Evolutionary conservation across 1,140 invertebrate species (phyloP).

Genomic region (Nasonia longicornis): DNA sequence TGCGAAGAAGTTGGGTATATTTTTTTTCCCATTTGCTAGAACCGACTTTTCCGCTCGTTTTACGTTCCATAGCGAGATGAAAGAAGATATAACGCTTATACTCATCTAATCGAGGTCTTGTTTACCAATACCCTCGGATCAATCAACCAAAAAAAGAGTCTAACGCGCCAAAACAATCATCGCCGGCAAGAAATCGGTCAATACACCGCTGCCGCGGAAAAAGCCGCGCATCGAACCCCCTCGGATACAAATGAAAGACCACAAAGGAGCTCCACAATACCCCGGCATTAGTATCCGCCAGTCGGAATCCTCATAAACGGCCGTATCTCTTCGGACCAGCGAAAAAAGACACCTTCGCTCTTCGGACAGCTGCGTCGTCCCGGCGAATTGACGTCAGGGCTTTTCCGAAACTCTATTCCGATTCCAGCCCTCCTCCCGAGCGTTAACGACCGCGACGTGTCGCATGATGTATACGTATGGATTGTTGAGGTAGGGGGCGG

Average conservation of each 20-base stretch:
- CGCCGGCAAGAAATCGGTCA: no score
- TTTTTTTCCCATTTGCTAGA: neutral
- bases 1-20: neutral
- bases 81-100: neutral
- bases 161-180: neutral
- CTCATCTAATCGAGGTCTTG: neutral
- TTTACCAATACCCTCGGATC: neutral
- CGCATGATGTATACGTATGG: neutral
- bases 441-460: neutral
- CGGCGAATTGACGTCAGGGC: neutral
- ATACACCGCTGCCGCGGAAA: no score
- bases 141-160: neutral
- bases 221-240: neutral
- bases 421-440: neutral
- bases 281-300: neutral
- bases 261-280: no score
- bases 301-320: neutral
- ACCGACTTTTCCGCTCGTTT: no score
- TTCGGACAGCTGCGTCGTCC: neutral
- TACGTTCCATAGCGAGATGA: no score
- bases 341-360: neutral
- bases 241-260: no score
- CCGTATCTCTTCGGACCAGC: neutral
- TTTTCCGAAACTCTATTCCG: constrained; percentile 15
- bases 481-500: neutral